These are phyloP conservation scores for Hoplias malabaricus DNA, from an alignment of 2,113 vertebrate species.

Conservation along the genomic window DNA sequence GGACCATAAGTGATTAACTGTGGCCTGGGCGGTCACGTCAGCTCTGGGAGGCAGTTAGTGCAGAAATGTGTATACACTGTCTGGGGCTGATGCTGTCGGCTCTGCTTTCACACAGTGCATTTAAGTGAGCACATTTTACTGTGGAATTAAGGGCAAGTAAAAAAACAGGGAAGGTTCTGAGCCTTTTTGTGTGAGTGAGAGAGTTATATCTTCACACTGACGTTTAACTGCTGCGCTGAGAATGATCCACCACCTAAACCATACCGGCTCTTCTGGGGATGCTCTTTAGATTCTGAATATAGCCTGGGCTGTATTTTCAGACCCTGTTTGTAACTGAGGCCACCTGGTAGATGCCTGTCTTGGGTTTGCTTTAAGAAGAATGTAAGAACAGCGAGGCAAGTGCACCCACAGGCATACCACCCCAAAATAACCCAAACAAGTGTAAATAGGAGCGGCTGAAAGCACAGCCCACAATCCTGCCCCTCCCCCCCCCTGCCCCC, in stretches of 20 bases:
- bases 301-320: constrained; percentile 10
- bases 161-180: constrained; percentile 45
- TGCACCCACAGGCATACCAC: constrained; percentile 12
- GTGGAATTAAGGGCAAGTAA: constrained; percentile 9
- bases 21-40: constrained; percentile 24
- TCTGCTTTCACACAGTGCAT: constrained; percentile 35
- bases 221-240: too few species aligned
- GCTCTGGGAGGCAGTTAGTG: constrained; percentile 49
- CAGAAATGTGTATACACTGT: constrained; percentile 36
- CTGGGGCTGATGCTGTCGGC: constrained; percentile 25
- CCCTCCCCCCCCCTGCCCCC: constrained; percentile 6
- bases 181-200: constrained; percentile 56
- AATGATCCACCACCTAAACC: too few species aligned
- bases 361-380: constrained; percentile 6
- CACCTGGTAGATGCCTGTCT: constrained; percentile 38
- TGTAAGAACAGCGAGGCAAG: constrained; percentile 3
- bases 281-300: constrained; percentile 28
- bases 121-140: constrained; percentile 46
- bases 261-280: too few species aligned
- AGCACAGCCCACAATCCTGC: background rate
- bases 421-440: constrained; percentile 57
- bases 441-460: constrained; percentile 5
- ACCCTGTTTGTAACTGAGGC: constrained; percentile 37
- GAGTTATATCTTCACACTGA: background rate
- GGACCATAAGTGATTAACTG: constrained; percentile 56